Evolutionary conservation across 2,113 vertebrate species (phyloP), one percentile per base, ranked within the genome.

Genomic region (Sorex araneus): DNA sequence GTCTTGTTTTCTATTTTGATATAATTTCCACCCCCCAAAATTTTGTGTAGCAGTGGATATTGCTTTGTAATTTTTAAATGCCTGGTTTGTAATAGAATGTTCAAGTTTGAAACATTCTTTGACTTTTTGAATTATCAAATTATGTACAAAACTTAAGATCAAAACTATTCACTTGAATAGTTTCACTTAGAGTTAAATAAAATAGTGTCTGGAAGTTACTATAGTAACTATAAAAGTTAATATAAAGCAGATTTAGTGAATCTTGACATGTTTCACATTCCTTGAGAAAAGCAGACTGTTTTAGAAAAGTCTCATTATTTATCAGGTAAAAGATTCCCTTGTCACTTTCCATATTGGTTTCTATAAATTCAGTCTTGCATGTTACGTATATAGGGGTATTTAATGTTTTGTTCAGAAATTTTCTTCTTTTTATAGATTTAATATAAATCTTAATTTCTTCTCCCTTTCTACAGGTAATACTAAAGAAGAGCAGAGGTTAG

Each of bases 401-500:
- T 71, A 88, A 85, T 34, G 13, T 93, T 89, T 88, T 93, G 28
- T 92, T 87, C 23, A 84, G 5, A 13, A 82, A 40, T 88, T 78
- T 34, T 79, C 67, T 90, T 50, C 88, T 84, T 96, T 63, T 27
- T 21, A 18, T 30, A 47, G 79, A 47, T 93, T 30, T 92, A 88
- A 91, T 96, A 91, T 79, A 66, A 96, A 89, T 96, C 75, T 88
- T 81, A 21, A 87, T 94, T 95, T 89, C 57, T 75, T 77, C 64
- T 16, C n/a, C 57, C 75, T 12, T 87, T 93, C 94, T 84, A n/a
- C 97, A 98, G 98, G 94, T 98, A 94, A 97, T 97, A 97, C 96
- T 98, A 94, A 98, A 98, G 98, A 98, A 98, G 97, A 98, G 98
- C 96, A 97, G 93, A 97, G 98, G 98, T 93, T 98, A 98, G 95